Evolutionary conservation across 1,140 invertebrate species (phyloP).

Genomic region (Ericerus pela): DNA sequence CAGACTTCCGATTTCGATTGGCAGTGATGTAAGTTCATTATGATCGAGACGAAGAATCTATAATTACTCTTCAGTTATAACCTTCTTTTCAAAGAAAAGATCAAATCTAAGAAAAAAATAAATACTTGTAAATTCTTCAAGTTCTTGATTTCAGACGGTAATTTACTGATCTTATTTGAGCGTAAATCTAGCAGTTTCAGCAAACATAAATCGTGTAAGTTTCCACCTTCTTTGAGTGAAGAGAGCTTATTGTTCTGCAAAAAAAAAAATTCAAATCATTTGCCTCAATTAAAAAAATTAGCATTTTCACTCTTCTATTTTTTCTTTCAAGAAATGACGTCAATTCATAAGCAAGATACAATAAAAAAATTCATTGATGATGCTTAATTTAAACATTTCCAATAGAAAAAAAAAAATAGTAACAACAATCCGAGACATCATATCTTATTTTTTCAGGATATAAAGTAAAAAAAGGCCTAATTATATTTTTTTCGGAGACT

Average conservation of each 20-base stretch:
- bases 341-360: no score
- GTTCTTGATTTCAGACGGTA: not conserved
- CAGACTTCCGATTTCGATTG: conserved; percentile 62
- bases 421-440: no score
- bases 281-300: not conserved
- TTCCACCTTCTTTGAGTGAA: not conserved
- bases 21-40: conserved; percentile 67
- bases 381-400: no score
- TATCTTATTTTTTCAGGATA: no score
- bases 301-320: not conserved
- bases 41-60: conserved; percentile 76
- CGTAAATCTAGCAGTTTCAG: not conserved
- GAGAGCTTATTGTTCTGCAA: conserved; percentile 1
- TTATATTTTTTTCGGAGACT: no score
- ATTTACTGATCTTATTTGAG: not conserved
- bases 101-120: no score
- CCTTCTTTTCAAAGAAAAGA: no score
- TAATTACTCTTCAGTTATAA: conserved; percentile 54
- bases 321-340: not conserved
- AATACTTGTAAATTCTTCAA: not conserved
- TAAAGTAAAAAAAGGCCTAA: no score
- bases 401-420: no score
- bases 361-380: no score
- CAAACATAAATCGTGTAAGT: not conserved
- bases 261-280: not conserved